phyloP scores from a whole-genome alignment of 2,113 vertebrate genomes.

The Alouatta palliata region DNA sequence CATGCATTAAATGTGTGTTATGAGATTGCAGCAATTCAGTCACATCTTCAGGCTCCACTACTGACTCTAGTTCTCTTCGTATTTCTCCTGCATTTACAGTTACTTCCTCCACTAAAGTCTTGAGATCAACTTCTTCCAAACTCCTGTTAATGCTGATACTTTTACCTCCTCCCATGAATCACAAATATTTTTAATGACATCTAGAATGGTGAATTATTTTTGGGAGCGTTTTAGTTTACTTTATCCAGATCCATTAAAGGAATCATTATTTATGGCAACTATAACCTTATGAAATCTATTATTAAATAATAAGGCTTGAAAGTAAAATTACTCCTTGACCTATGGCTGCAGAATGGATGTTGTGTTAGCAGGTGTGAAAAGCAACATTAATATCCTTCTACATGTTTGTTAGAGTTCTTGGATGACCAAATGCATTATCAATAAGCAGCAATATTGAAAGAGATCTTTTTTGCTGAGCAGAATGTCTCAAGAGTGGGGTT shows the following conservation, averaged over 20 bases:
- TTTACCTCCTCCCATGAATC: neutral
- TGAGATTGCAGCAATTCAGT: neutral
- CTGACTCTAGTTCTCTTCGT: neutral
- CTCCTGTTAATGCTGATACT: neutral
- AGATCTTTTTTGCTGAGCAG: neutral
- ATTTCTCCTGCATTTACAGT: neutral
- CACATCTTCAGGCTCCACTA: neutral
- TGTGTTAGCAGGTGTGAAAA: neutral
- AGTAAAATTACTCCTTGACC: neutral
- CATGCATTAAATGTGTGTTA: neutral
- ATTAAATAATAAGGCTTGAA: neutral
- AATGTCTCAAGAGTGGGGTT: neutral
- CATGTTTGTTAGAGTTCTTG: neutral
- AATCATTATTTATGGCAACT: neutral
- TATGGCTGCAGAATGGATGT: neutral
- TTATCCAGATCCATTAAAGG: neutral
- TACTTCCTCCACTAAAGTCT: neutral
- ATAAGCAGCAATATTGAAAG: neutral
- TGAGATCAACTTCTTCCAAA: neutral
- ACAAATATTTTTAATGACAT: neutral
- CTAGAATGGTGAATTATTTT: neutral
- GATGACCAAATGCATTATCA: neutral
- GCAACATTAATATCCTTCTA: neutral
- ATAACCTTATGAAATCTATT: neutral
- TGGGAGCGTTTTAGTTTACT: neutral